Conservation (phyloP, 2,797 vertebrate genomes). For the Malurus leucopterus region DNA sequence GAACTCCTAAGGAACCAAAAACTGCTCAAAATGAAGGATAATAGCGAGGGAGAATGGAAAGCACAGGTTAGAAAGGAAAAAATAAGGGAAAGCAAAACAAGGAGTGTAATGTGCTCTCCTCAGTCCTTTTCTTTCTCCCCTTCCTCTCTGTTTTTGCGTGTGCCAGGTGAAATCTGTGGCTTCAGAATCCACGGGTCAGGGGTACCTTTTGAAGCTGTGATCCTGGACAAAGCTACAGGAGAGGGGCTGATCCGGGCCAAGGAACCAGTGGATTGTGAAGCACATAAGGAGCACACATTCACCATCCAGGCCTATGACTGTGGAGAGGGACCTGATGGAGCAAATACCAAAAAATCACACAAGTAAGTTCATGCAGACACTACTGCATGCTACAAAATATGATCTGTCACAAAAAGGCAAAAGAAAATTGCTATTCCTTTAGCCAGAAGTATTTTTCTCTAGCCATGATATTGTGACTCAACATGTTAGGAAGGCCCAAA, state of each 20-base stretch:
- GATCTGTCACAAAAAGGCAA: background rate
- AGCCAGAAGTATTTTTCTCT: background rate
- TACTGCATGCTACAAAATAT: background rate
- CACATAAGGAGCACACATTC: conserved; percentile 95
- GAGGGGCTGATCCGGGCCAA: conserved; percentile 95
- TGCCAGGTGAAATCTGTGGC: conserved; percentile 92
- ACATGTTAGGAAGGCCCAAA: background rate
- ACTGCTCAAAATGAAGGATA: background rate
- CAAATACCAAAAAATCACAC: conserved; percentile 98
- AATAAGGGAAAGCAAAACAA: background rate
- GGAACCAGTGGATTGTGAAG: conserved; percentile 94
- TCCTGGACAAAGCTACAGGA: conserved; percentile 93
- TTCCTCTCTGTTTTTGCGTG: background rate
- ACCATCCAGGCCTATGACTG: conserved; percentile 98
- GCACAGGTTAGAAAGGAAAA: background rate
- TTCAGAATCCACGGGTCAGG: conserved; percentile 92
- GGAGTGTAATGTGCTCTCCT: background rate
- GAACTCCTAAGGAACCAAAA: background rate
- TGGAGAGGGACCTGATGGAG: conserved; percentile 91
- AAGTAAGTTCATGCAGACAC: conserved; percentile 75
- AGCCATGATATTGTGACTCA: background rate
- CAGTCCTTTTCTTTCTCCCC: background rate
- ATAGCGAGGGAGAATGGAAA: background rate
- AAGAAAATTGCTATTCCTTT: background rate
- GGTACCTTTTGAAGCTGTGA: conserved; percentile 94